Evolutionary conservation across 2,797 vertebrate species (phyloP), one percentile per base, ranked within the genome.

Genomic region (Pteronotus mesoamericanus): DNA sequence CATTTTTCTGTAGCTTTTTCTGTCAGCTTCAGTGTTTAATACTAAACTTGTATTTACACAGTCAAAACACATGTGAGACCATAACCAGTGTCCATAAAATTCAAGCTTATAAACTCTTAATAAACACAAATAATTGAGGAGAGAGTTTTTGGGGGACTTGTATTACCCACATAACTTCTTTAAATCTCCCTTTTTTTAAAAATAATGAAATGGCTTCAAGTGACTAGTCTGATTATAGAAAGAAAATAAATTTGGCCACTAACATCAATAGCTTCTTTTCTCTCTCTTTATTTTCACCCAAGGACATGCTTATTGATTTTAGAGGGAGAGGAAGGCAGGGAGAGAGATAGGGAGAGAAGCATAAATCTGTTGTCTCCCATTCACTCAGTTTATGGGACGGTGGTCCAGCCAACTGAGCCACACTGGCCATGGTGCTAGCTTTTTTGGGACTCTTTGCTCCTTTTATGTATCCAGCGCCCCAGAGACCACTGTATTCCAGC

Each of bases 1-100:
- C 59, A 64, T 79, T 93, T 93, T 94, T 84, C 89, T 89, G 69
- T 61, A 71, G 21, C 12, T 91, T 69, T 89, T 15, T 92, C 93
- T 64, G 1, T 34, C n/a, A 55, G 24, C 86, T 26, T 95, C 53
- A 48, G 64, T 84, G 29, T 68, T 92, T 88, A 91, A 90, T 69
- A 55, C 22, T 77, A 93, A 96, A n/a, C 42, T 88, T 32, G 3
- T 66, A 48, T 95, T 97, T 93, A 80, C 11, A 77, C 8, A 87
- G 44, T 48, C 39, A 93, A 84, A 94, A 4, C 51, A 37, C 44
- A 42, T 21, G 34, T 83, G 34, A 79, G 66, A 29, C 92, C 55
- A 24, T 93, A 83, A 44, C 11, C 29, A 51, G 16, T 75, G 12
- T 79, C 22, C 94, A 37, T 19, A 48, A 48, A 87, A 95, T 64